Evolutionary conservation across 2,113 vertebrate genomes (phyloP).

Genomic region (Carlito syrichta): DNA sequence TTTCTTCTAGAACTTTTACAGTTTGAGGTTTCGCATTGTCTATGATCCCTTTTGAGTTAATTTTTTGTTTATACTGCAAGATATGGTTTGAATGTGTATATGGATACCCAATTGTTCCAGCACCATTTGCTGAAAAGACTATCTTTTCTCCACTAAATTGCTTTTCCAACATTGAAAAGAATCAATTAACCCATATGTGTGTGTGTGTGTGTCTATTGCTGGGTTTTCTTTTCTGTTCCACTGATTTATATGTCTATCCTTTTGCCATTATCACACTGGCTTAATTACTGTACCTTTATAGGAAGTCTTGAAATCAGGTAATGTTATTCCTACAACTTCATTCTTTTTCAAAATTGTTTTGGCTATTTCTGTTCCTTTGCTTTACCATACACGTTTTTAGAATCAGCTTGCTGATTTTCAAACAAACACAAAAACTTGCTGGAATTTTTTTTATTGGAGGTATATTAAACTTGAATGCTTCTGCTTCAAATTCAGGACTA

Average conservation of each 20-base stretch:
- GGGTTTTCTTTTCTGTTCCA: neutral
- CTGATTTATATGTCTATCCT: neutral
- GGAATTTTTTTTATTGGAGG: neutral
- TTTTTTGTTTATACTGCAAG: neutral
- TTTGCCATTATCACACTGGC: neutral
- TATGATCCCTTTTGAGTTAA: neutral
- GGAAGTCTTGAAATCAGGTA: neutral
- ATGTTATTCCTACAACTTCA: neutral
- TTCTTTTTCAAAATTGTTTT: neutral
- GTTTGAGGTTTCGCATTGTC: neutral
- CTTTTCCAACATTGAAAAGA: conserved; percentile 7
- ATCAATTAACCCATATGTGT: neutral
- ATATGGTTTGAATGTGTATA: neutral
- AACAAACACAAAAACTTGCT: neutral
- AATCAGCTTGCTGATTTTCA: neutral
- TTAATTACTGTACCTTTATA: neutral
- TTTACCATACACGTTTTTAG: neutral
- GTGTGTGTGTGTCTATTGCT: neutral
- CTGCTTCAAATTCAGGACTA: neutral
- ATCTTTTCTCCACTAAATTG: neutral
- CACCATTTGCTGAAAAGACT: neutral
- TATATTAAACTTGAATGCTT: neutral
- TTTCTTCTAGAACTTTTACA: neutral
- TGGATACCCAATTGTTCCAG: neutral
- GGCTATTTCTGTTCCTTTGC: neutral